phyloP scores from a whole-genome alignment of 2,113 vertebrate species.

The Madoqua kirkii region DNA sequence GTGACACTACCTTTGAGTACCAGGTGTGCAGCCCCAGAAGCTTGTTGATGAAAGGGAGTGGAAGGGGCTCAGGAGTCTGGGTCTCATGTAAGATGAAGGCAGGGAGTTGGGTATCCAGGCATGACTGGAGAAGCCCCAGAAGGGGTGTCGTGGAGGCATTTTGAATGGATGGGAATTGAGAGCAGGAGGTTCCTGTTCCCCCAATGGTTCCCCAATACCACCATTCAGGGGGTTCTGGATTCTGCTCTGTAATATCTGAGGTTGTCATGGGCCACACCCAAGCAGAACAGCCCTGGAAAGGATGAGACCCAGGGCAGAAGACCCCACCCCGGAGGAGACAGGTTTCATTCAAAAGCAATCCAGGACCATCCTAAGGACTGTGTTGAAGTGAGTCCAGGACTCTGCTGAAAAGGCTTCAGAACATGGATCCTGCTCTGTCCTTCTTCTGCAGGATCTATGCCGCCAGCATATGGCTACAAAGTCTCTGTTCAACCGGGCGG shows the following conservation, averaged over 20 bases:
- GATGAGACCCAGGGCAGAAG: not conserved
- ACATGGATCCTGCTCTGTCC: too few relatives aligned
- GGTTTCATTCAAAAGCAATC: not conserved
- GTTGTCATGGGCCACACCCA: not conserved
- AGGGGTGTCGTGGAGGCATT: not conserved
- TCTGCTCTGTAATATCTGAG: not conserved
- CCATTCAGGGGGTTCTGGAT: not conserved
- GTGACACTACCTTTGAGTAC: conserved; percentile 94
- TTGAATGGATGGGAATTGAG: not conserved
- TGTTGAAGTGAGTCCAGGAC: not conserved
- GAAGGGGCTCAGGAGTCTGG: accelerated
- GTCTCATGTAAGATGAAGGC: accelerated
- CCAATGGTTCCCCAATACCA: not conserved
- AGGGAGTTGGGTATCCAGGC: not conserved
- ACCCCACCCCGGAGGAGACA: not conserved
- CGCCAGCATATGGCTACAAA: conserved; percentile 98
- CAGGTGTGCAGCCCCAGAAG: conserved; percentile 83
- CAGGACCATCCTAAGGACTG: not conserved
- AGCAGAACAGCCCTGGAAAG: not conserved
- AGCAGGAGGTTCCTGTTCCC: not conserved
- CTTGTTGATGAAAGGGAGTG: not conserved
- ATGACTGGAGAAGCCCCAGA: not conserved
- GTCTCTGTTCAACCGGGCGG: conserved; percentile 87
- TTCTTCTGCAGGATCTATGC: conserved; percentile 90
- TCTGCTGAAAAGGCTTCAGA: not conserved